Evolutionary conservation across 2,113 vertebrate genomes (phyloP), one percentile per base, ranked within the genome.

Genomic region (Chaetodon trifascialis): DNA sequence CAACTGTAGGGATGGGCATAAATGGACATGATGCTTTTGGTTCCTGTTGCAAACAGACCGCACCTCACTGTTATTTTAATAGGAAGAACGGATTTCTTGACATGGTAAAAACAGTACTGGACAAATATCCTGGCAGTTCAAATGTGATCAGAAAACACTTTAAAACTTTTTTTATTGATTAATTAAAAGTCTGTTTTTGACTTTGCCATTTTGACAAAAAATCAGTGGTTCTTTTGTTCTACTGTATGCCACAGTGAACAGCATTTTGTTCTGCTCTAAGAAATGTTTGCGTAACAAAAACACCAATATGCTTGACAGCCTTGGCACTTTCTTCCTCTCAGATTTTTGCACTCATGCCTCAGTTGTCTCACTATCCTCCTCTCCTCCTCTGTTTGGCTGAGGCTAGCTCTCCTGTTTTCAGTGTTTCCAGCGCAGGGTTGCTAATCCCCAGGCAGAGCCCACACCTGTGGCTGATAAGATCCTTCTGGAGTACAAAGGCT

Each of bases 401-500:
- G n/a, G 56, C n/a, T 7, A 2, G 16, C 69, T 82, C 67, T 67
- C 49, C 51, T 70, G 44, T 71, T 74, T 86, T 73, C 95, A 95
- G 95, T 47, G 95, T 96, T 96, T 97, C 96, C 96, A 96, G 95
- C 92, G 88, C 94, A 9, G 84, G 82, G 95, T 96, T 96, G 96
- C 94, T 96, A 96, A 97, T 97, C 96, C 96, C 96, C 93, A 91
- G 91, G 94, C 92, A 80, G 90, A 97, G 83, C 73, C 73, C 76
- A 86, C 97, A 98, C 97, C 97, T 99, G 97, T 95, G 95, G 96
- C 96, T 97, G 97, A 98, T 97, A 96, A 96, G 96, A 96, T 97
- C 95, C 96, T 98, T 96, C 96, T 95, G 95, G 96, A 97, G 96
- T 95, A 97, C 96, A 98, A 98, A 98, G 96, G 90, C 91, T 83